Evolutionary conservation across 1,140 invertebrate genomes (phyloP).

Genomic region (Frieseomelitta varia): DNA sequence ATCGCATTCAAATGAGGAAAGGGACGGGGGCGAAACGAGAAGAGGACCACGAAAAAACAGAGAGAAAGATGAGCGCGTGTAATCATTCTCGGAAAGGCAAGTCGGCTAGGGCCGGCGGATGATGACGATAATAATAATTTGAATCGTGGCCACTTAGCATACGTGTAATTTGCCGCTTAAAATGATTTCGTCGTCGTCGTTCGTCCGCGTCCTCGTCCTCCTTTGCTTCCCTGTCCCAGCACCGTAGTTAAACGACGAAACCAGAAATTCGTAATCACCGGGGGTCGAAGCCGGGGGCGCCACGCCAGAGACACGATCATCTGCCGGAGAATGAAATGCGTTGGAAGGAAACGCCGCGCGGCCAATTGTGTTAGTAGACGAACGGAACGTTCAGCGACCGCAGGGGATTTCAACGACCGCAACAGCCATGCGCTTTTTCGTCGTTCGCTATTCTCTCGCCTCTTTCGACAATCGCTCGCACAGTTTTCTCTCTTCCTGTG

Average conservation of each 20-base stretch:
- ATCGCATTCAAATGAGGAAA: constrained; percentile 77
- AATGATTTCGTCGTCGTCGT: constrained; percentile 68
- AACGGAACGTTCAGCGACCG: background rate
- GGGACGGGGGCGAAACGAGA: constrained; percentile 20
- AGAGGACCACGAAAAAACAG: constrained; percentile 10
- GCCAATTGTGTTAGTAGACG: constrained; percentile 9
- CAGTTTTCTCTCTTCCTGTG: no score
- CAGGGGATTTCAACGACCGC: constrained; percentile 39
- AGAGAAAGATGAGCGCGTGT: constrained; percentile 63
- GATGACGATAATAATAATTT: constrained; percentile 79
- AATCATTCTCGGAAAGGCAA: constrained; percentile 76
- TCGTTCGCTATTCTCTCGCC: background rate
- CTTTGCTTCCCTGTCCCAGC: constrained; percentile 1
- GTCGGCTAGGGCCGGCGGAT: constrained; percentile 56
- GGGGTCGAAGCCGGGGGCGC: constrained; percentile 42
- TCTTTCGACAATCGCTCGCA: background rate
- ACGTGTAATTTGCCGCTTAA: constrained; percentile 77
- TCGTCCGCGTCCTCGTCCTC: constrained; percentile 24
- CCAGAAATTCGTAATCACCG: constrained; percentile 58
- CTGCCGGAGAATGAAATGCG: constrained; percentile 45
- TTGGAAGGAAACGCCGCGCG: constrained; percentile 36
- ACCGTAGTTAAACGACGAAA: constrained; percentile 13
- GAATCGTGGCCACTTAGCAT: constrained; percentile 76
- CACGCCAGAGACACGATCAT: constrained; percentile 52
- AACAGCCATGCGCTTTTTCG: background rate